Base-by-base conservation (phyloP, 2,113 vertebrate genomes). In the Nannobrachium achirus region DNA sequence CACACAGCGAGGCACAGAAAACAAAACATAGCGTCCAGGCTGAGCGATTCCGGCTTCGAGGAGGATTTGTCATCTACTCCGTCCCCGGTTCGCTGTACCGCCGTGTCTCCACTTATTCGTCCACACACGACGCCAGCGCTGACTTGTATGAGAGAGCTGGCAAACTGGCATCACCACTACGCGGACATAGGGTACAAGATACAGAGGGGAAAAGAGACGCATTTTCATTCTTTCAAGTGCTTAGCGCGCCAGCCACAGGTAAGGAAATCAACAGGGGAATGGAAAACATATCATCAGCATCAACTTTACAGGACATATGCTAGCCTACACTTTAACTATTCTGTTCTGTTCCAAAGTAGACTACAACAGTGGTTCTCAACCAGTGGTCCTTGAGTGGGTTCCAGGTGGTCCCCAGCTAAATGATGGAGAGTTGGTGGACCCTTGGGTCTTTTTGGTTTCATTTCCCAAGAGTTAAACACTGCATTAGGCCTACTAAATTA, bases 231-330 rank as follows among this genome's bases (percentile, higher is more conserved):
- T 10, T 88, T 71, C 45, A 89, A 90, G 61, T 93, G 95, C 63
- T 72, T 98, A 60, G 91, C 90, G 10, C 88, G 75, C 20, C 97
- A 98, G 78, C 95, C 96, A 6, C 96, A 98, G 90, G 96, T 98
- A 88, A 86, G 86, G 11, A 48, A 8, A 16, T 8, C 1, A 11
- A 9, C 7, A 8, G 51, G 18, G 20, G 38, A 41, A 42, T 10
- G n/a, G n/a, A n/a, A n/a, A n/a, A n/a, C 5, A 15, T 1, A 33
- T 33, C 6, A 5, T 5, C 25, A 33, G 3, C 3, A 33, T 33
- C 3, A 33, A 33, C 25, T 33, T 33, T 33, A 33, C 25, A 33
- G 25, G 25, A 33, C 25, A 33, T 33, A 33, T 33, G 3, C 25
- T 33, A 33, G 6, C 3, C 25, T 25, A 2, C 1, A 25, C 20